A percentile compares a stretch with the other conserved stretches of the same genome.
phyloP scores from a whole-genome alignment of 2,888 invertebrate genomes.

The Physocephala rufipes region DNA sequence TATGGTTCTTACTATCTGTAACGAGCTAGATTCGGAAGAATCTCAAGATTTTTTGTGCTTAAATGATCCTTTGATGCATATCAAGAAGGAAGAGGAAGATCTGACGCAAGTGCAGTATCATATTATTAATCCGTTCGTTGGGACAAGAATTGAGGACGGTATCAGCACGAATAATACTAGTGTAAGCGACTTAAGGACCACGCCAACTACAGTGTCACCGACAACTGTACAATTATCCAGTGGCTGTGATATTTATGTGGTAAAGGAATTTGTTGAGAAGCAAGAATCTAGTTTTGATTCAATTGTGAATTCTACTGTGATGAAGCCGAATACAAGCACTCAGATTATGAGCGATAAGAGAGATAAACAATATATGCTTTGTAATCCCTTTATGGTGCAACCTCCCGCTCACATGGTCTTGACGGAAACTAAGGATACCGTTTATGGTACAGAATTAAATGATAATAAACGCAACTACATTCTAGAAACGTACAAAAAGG shows the following conservation, averaged over 20 bases:
- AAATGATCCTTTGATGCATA: slow-evolving; percentile 47
- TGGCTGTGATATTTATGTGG: slow-evolving; percentile 61
- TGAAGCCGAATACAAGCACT: slow-evolving; percentile 18
- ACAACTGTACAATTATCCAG: slow-evolving; percentile 55
- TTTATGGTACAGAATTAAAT: slow-evolving; percentile 26
- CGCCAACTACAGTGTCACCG: slow-evolving; percentile 47
- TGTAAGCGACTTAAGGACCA: not conserved
- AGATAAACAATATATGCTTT: not conserved
- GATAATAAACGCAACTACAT: slow-evolving; percentile 47
- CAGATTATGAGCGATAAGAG: not conserved
- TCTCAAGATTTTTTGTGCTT: slow-evolving; percentile 57
- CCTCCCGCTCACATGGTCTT: not conserved
- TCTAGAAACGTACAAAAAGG: slow-evolving; percentile 58
- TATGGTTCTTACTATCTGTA: slow-evolving; percentile 56
- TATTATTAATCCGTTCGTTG: slow-evolving; percentile 43
- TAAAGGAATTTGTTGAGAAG: slow-evolving; percentile 51
- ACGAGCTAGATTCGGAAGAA: slow-evolving; percentile 52
- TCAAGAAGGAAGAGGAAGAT: slow-evolving; percentile 52
- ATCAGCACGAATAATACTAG: slow-evolving; percentile 13
- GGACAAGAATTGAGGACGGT: slow-evolving; percentile 27
- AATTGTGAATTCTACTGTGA: slow-evolving; percentile 2
- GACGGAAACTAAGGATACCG: slow-evolving; percentile 25
- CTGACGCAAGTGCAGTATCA: slow-evolving; percentile 44
- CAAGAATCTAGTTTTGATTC: not conserved
- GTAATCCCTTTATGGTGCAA: not conserved